phyloP scores from a whole-genome alignment of 2,888 invertebrate genomes.

The Bibio marci region DNA sequence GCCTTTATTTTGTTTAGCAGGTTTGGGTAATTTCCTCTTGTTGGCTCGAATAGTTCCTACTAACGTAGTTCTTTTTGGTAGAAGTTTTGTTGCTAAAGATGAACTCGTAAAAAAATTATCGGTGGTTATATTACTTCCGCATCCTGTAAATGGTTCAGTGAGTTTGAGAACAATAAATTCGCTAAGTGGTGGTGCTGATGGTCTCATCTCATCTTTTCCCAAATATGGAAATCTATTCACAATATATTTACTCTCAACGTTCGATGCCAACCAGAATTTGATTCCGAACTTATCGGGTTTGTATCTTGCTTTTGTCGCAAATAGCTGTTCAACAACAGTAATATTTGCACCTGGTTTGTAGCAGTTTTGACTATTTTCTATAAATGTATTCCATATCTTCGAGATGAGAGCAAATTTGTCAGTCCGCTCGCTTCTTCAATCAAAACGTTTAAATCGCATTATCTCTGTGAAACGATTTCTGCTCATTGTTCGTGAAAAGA shows the following conservation, averaged over 20 bases:
- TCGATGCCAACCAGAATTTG: constrained; percentile 15
- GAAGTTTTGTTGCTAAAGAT: too few species aligned
- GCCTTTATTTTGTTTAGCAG: constrained; percentile 1
- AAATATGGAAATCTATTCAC: background rate
- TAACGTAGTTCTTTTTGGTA: too few species aligned
- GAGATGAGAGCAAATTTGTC: too few species aligned
- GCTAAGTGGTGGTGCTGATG: background rate
- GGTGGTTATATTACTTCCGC: background rate
- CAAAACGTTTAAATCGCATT: constrained; percentile 11
- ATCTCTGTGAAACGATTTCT: constrained; percentile 13
- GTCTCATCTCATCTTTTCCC: too few species aligned
- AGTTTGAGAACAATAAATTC: too few species aligned
- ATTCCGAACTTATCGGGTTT: too few species aligned
- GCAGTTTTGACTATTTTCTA: too few species aligned
- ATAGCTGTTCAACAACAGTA: constrained; percentile 14
- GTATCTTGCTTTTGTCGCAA: constrained; percentile 13
- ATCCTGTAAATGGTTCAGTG: background rate
- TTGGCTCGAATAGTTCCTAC: too few species aligned
- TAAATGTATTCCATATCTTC: too few species aligned
- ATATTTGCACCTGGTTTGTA: constrained; percentile 12
- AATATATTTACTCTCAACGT: constrained; percentile 1
- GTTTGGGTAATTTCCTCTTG: too few species aligned
- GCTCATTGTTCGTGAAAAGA: constrained; percentile 13
- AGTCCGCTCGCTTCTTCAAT: constrained; percentile 11
- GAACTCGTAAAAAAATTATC: too few species aligned